A percentile compares a stretch with the other conserved stretches of the same genome.
These are phyloP conservation scores for Tamandua tetradactyla DNA, from an alignment of 2,797 vertebrate genomes.

Conservation along the genomic window DNA sequence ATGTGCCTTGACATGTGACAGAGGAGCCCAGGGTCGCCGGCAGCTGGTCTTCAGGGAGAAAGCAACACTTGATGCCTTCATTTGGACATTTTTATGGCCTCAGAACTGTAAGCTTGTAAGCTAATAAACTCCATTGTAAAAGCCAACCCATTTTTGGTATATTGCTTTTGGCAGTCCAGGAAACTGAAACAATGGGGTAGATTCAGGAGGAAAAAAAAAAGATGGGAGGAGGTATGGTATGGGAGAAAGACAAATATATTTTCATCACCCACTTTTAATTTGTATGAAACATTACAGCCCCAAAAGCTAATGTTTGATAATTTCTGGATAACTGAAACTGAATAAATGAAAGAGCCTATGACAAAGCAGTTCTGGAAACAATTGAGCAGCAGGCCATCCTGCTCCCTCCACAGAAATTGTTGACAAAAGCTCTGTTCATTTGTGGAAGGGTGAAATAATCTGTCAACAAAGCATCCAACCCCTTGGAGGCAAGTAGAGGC, in stretches of 20 bases:
- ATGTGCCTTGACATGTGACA: too few relatives aligned
- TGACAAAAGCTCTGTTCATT: neutral
- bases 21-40: too few relatives aligned
- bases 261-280: neutral
- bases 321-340: neutral
- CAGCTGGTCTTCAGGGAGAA: too few relatives aligned
- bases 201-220: neutral
- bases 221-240: neutral
- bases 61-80: too few relatives aligned
- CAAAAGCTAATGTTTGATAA: neutral
- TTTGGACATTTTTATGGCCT: too few relatives aligned
- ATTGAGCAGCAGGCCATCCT: neutral
- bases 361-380: constrained; percentile 5
- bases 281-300: neutral
- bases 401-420: neutral
- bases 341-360: neutral
- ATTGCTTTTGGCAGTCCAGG: too few relatives aligned
- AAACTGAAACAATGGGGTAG: too few relatives aligned
- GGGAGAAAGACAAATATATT: neutral
- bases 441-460: constrained; percentile 6
- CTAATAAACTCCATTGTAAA: too few relatives aligned
- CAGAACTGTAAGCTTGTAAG: too few relatives aligned
- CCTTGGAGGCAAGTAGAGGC: neutral
- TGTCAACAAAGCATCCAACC: neutral
- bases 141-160: too few relatives aligned